phyloP scores from a whole-genome alignment of 2,888 invertebrate species.

The Masnerella sp. region DNA sequence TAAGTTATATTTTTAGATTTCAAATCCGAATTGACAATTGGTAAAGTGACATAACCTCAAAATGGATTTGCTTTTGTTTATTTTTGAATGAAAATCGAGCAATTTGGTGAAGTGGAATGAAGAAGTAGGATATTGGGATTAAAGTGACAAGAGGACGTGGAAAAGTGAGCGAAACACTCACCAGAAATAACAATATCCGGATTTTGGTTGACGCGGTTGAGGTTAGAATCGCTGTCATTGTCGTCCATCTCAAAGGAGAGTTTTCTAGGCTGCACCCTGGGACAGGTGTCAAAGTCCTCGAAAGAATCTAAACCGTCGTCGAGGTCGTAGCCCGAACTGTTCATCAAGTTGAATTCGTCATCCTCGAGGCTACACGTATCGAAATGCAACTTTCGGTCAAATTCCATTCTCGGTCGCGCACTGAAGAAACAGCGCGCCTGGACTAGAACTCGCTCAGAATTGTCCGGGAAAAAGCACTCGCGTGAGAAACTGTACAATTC shows the following conservation, averaged over 20 bases:
- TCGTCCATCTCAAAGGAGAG: slow-evolving; percentile 80
- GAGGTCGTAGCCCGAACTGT: slow-evolving; percentile 81
- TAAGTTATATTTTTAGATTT: too few relatives aligned
- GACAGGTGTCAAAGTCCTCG: slow-evolving; percentile 80
- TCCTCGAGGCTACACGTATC: slow-evolving; percentile 76
- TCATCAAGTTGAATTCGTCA: slow-evolving; percentile 79
- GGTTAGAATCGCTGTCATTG: slow-evolving; percentile 71
- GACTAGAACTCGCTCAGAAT: too few relatives aligned
- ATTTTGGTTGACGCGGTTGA: slow-evolving; percentile 17
- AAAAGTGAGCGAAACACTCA: slow-evolving; percentile 1
- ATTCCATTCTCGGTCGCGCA: slow-evolving; percentile 67
- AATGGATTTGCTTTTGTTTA: too few relatives aligned
- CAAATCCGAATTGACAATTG: too few relatives aligned
- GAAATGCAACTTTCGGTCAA: slow-evolving; percentile 74
- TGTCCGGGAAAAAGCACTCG: too few relatives aligned
- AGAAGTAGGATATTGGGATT: too few relatives aligned
- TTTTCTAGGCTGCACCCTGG: slow-evolving; percentile 81
- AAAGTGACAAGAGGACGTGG: not conserved
- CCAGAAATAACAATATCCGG: slow-evolving; percentile 31
- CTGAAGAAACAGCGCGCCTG: too few relatives aligned
- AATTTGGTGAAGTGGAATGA: too few relatives aligned
- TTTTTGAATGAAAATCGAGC: not conserved
- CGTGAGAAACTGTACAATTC: too few relatives aligned
- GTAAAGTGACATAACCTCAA: too few relatives aligned
- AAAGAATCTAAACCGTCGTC: slow-evolving; percentile 82